A percentile compares a stretch with the other conserved stretches of the same genome.
These are phyloP conservation scores for Coecobrya sp. DNA, from an alignment of 2,888 invertebrate species.

Conservation along the genomic window DNA sequence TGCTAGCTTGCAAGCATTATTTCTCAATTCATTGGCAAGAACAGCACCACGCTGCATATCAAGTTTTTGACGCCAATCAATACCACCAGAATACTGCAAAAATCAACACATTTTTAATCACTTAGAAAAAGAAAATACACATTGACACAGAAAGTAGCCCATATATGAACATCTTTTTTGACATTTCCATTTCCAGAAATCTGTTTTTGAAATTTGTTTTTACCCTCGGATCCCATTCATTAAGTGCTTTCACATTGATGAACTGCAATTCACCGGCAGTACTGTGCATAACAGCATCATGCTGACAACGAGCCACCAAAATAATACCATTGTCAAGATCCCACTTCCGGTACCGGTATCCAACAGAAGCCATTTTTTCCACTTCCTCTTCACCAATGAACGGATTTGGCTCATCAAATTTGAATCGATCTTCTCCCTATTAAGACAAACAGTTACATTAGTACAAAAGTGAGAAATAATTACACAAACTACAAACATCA, in stretches of 20 bases:
- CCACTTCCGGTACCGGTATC: conserved; percentile 99
- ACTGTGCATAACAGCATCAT: conserved; percentile 97
- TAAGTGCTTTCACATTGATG: conserved; percentile 98
- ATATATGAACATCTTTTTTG: no score
- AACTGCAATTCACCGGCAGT: conserved; percentile 97
- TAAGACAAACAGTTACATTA: not conserved
- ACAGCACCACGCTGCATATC: conserved; percentile 99
- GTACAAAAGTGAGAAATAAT: no score
- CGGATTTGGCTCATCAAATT: conserved; percentile 97
- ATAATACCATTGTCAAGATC: conserved; percentile 97
- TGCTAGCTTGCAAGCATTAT: conserved; percentile 99
- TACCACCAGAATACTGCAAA: conserved; percentile 94
- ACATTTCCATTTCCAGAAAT: no score
- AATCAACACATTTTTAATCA: no score
- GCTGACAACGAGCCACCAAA: conserved; percentile 97
- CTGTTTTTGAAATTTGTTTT: conserved; percentile 51
- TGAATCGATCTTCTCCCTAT: conserved; percentile 93
- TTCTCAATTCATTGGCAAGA: conserved; percentile 98
- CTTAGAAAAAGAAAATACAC: no score
- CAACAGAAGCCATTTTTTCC: conserved; percentile 97
- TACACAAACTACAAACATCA: no score
- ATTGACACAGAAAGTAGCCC: no score
- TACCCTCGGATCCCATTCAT: conserved; percentile 99
- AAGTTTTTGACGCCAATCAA: conserved; percentile 99
- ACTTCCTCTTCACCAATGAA: conserved; percentile 97